These are phyloP conservation scores for Stictocephala bisonia DNA, from an alignment of 2,888 invertebrate genomes.

Conservation along the genomic window DNA sequence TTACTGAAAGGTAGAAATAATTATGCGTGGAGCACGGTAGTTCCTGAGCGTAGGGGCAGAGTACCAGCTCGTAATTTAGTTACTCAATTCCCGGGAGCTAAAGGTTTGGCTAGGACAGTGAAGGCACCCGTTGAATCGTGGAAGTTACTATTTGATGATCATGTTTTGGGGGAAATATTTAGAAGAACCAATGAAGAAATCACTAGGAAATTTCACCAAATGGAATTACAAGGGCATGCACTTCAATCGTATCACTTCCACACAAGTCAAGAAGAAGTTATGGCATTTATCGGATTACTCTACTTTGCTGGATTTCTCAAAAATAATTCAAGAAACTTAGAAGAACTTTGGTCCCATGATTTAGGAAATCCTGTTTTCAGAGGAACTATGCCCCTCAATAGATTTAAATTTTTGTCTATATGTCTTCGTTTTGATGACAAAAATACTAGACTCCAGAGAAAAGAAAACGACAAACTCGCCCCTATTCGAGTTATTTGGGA, in stretches of 20 bases:
- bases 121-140: conserved; percentile 10
- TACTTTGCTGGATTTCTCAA: conserved; percentile 20
- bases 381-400: conserved; percentile 43
- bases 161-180: conserved; percentile 21
- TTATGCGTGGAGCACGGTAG: no score
- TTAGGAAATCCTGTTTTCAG: no score
- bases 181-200: conserved; percentile 21
- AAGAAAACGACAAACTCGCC: conserved; percentile 47
- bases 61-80: conserved; percentile 12
- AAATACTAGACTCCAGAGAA: conserved; percentile 34
- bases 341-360: conserved; percentile 44
- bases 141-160: conserved; percentile 17
- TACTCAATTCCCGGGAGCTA: conserved; percentile 20
- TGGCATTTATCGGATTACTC: conserved; percentile 30
- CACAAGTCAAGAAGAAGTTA: conserved; percentile 1
- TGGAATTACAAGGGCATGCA: no score
- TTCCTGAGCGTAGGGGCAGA: conserved; percentile 25
- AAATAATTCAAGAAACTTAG: conserved; percentile 30
- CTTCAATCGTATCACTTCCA: neutral
- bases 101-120: conserved; percentile 6
- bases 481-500: conserved; percentile 52
- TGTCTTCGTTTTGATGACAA: conserved; percentile 49
- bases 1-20: no score
- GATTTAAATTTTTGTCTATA: conserved; percentile 42
- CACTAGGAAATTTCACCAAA: neutral